Base-by-base conservation (phyloP, 2,797 vertebrate genomes). In the Thunnus albacares region DNA sequence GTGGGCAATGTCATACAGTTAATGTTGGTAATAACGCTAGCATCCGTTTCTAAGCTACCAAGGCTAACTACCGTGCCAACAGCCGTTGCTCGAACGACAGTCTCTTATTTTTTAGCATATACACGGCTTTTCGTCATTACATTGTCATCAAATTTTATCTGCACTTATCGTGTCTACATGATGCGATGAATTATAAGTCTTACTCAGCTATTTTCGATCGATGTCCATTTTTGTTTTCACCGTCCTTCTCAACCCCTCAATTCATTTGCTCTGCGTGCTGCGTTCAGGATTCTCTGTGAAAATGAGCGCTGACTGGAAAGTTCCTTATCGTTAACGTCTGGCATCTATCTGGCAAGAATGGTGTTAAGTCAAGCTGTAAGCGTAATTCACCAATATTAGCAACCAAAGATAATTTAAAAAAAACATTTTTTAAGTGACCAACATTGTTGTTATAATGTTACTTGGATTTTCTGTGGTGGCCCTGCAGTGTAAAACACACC, bases 191-290 rank as follows among this genome's bases (percentile, higher is more conserved):
- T 41, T 58, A 18, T 24, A 5, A 30, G 10, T 78, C 83, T 90
- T 82, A 93, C 86, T 20, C 2, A 41, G 55, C 15, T 82, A 87
- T 78, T 77, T 78, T 64, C 58, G 26, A 67, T 56, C 51, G 81
- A 75, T 86, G 80, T 89, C 85, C 90, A 90, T 91, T 64, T 90
- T 84, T 84, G 82, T 90, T 82, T 73, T 75, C 71, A 75, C 26
- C 78, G 67, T 89, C 89, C 81, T 90, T 87, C 69, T 80, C 84
- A 66, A 61, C 70, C 75, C 74, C 78, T 87, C 81, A 81, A 82
- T 70, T 49, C 87, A 64, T 49, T 30, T 20, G 69, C 81, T 86
- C 18, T 1, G 6, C 6, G n/a, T 87, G 92, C 13, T 85, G 90
- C 88, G 71, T 93, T 93, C 87, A 92, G 0, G 83, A 5, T 22